Base-by-base conservation (phyloP, 2,888 invertebrate genomes). In the Epinotia bilunana region DNA sequence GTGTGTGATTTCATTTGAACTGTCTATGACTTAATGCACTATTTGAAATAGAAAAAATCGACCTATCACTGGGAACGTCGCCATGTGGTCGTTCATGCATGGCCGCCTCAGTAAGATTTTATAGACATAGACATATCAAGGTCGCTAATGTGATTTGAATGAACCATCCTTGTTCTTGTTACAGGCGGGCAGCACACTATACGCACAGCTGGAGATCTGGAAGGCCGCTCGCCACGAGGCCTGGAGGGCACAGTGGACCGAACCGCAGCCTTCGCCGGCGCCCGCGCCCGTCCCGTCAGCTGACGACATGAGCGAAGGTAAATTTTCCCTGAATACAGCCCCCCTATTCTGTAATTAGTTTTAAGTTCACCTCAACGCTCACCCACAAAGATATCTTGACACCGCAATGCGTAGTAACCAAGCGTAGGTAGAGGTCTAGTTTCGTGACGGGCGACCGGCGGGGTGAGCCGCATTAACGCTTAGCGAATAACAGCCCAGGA, bases 201-300 rank as follows among this genome's bases (percentile, higher is more conserved):
- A 97, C 89, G 98, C 98, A 39, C 98, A 98, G 86, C 91, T 98
- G 84, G 98, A 98, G 90, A 97, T 98, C 82, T 98, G 98, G 98
- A 98, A 97, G 90, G 97, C 97, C 76, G 97, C 97, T 11, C 94
- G 96, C 80, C 95, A 95, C 74, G 95, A 95, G 79, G 91, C 92
- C 4, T 91, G 91, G 92, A 87, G 90, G 3, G 95, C 88, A 91
- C 95, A 91, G 85, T 95, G 88, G 93, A 88, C 86, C 81, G 95
- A 91, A 81, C 93, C 90, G 60, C 92, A 90, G 79, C 83, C 89
- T 6, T 90, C 92, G 1, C 90, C 91, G 1, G 89, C 88, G 58
- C 91, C 91, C 2, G 86, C 90, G 5, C 89, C 91, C 3, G 87
- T 94, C 63, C 95, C 95, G 2, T 95, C 95, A 28, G 88, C 92